phyloP scores from a whole-genome alignment of 30 jellyfish, hydroid and myxozoan species.

The Sanderia malayensis region DNA sequence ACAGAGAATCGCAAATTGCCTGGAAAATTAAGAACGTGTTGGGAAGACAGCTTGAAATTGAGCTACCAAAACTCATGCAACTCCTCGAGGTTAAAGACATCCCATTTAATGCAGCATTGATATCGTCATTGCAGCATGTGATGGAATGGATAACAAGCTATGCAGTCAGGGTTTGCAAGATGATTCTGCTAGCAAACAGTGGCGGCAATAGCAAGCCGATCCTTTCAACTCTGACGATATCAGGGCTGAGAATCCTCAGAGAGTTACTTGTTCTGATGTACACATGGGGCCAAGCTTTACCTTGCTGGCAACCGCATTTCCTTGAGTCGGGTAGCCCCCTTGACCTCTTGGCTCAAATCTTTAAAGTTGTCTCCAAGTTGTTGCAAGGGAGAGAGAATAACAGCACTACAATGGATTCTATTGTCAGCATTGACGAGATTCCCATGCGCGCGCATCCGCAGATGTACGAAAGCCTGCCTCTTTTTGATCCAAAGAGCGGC shows the following conservation, averaged over 20 bases:
- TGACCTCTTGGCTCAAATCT: slow-evolving; percentile 53
- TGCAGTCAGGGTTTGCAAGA: slow-evolving; percentile 50
- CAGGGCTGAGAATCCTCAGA: slow-evolving; percentile 56
- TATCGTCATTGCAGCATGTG: slow-evolving; percentile 46
- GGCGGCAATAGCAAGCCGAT: slow-evolving; percentile 33
- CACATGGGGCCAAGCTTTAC: slow-evolving; percentile 54
- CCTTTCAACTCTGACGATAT: slow-evolving; percentile 18
- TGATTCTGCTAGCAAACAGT: slow-evolving; percentile 33
- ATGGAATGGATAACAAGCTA: slow-evolving; percentile 74
- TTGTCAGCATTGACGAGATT: slow-evolving; percentile 40
- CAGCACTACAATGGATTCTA: slow-evolving; percentile 28
- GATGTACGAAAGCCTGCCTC: slow-evolving; percentile 53
- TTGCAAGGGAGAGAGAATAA: slow-evolving; percentile 20
- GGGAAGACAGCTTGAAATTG: slow-evolving; percentile 46
- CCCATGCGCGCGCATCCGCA: slow-evolving; percentile 69
- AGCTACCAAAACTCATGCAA: slow-evolving; percentile 41
- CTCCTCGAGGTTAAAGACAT: slow-evolving; percentile 60
- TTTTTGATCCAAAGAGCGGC: slow-evolving; percentile 65
- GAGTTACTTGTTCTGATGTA: slow-evolving; percentile 49
- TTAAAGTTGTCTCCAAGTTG: slow-evolving; percentile 65
- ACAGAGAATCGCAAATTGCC: slow-evolving; percentile 44
- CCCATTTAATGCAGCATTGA: not conserved
- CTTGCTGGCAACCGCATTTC: slow-evolving; percentile 51
- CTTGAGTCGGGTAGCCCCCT: slow-evolving; percentile 48
- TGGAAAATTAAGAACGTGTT: slow-evolving; percentile 41